Evolutionary conservation across 1,140 invertebrate species (phyloP), one percentile per base, ranked within the genome.

Genomic region (Drosophila aff.): DNA sequence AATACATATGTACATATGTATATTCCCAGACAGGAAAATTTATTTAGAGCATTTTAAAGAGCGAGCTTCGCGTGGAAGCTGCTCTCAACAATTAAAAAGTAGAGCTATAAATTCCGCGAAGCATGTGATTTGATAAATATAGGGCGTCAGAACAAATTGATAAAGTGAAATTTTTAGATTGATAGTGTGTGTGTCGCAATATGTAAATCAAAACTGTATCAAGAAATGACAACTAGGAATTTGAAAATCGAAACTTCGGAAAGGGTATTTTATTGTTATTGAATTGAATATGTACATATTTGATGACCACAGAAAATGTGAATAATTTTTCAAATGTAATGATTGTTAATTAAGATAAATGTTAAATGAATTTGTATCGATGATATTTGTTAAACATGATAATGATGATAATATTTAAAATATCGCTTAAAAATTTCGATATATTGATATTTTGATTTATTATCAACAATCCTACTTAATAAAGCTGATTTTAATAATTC

Each of bases 21-120:
- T 31, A 31, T 31, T 9, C 1, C 6, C 43, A 47, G n/a, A 2
- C 10, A n/a, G 33, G 7, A 57, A 41, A 38, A 28, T 28, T 13
- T 16, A 21, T 31, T 16, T 40, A 33, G 15, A 28, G 40, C 47
- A 28, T 16, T 31, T 8, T 9, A n/a, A 18, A 21, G 26, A 63
- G 58, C 49, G 69, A 78, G 67, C 74, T 64, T 68, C n/a, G 16
- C 61, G 49, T 46, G 75, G 64, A 84, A 60, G 76, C 71, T 83
- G 80, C n/a, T 64, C 10, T 1, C 38, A 49, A 26, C 36, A 43
- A 73, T 61, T 61, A 73, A 74, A 74, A 75, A 47, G 3, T 41
- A 38, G 40, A 75, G 71, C 71, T 72, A 66, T 66, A 23, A 28
- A 38, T 41, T 40, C 4, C 44, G 16, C n/a, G 28, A 28, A 59